Evolutionary conservation across 1,140 invertebrate genomes (phyloP).

Genomic region (Lepidotrigona ventralis): DNA sequence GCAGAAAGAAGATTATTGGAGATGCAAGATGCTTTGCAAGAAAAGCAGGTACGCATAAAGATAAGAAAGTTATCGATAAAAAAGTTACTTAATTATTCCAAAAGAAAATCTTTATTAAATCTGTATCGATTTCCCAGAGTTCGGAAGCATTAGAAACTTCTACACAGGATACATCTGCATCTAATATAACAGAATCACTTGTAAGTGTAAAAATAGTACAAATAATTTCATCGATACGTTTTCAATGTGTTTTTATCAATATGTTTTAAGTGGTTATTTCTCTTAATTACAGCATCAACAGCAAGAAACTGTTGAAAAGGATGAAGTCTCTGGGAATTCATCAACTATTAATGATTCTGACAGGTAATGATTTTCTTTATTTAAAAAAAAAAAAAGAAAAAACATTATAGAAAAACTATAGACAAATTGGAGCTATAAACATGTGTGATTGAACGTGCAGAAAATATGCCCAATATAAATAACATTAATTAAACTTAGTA

Average conservation of each 20-base stretch:
- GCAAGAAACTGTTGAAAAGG: constrained; percentile 28
- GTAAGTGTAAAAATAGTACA: constrained; percentile 30
- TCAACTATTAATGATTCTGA: constrained; percentile 27
- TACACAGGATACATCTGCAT: neutral
- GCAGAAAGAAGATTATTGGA: constrained; percentile 80
- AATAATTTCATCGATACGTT: neutral
- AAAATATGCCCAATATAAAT: constrained; percentile 31
- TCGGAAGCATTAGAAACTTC: constrained; percentile 28
- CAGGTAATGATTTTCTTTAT: constrained; percentile 53
- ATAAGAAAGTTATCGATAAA: neutral
- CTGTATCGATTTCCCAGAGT: neutral
- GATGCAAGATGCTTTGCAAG: constrained; percentile 64
- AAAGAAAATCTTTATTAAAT: neutral
- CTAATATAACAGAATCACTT: constrained; percentile 13
- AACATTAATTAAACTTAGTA: neutral
- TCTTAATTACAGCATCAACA: constrained; percentile 47
- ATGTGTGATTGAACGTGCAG: constrained; percentile 39
- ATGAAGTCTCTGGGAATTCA: neutral
- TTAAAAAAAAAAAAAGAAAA: neutral
- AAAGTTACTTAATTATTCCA: neutral
- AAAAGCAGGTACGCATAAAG: constrained; percentile 58
- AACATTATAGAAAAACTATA: constrained; percentile 1
- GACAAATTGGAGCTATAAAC: constrained; percentile 1
- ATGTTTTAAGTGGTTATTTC: neutral
- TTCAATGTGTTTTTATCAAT: too few species aligned